phyloP scores from a whole-genome alignment of 2,113 vertebrate species.

The Platichthys stellatus region DNA sequence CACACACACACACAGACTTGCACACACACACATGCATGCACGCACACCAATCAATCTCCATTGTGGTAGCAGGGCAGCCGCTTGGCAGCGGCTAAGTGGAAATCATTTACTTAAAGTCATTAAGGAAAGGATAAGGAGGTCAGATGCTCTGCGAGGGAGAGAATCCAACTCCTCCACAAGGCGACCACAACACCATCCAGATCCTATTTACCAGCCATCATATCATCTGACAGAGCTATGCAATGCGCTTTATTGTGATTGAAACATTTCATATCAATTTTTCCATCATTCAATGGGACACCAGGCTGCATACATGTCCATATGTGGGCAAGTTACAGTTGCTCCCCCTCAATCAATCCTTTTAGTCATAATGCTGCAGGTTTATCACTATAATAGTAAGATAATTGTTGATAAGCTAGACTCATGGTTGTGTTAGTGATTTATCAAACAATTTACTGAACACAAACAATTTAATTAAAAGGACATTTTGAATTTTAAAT shows the following conservation, averaged over 20 bases:
- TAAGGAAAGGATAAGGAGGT: constrained; percentile 76
- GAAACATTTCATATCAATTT: constrained; percentile 6
- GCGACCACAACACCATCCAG: constrained; percentile 28
- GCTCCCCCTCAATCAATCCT: not conserved
- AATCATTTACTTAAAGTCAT: constrained; percentile 82
- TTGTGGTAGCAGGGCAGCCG: constrained; percentile 67
- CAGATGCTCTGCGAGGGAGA: constrained; percentile 48
- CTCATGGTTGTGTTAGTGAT: not conserved
- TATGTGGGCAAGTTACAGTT: not conserved
- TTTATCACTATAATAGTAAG: not conserved
- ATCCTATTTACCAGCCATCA: constrained; percentile 26
- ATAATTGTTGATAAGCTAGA: not conserved
- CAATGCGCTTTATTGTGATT: constrained; percentile 18
- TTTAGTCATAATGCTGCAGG: not conserved
- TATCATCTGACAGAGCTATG: constrained; percentile 25
- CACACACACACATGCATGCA: constrained; percentile 3
- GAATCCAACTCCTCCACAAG: constrained; percentile 27
- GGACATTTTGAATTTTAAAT: not conserved
- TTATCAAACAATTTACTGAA: not conserved
- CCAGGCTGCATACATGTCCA: not conserved
- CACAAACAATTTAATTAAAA: not conserved
- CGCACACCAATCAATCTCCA: constrained; percentile 74
- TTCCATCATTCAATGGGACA: constrained; percentile 11
- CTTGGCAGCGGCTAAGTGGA: constrained; percentile 75
- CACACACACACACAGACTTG: constrained; percentile 26